Base-by-base conservation (phyloP, 2,888 invertebrate species). In the Chaitophorus viminalis region DNA sequence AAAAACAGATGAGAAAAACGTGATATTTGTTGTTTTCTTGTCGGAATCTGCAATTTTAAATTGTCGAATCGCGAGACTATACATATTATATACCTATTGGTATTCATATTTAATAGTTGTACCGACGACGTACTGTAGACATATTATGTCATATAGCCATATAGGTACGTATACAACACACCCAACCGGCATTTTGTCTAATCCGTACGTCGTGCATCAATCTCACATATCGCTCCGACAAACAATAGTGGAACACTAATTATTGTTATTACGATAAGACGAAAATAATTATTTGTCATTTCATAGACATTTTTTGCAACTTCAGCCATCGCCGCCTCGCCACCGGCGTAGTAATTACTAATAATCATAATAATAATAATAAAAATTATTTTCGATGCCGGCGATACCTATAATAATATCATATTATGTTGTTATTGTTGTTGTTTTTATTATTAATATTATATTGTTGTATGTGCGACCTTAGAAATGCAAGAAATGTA, bases 251-350 rank as follows among this genome's bases (percentile, higher is more conserved):
- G 2, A 68, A n/a, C 4, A 68, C 11, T 29, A 21, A 68, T 29
- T 68, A 68, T 68, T 29, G 68, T n/a, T 68, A n/a, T 8, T 29
- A n/a, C 25, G 11, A n/a, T 60, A 11, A 68, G 11, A 18, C 25
- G 68, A 29, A 29, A 29, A 68, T 29, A 68, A 68, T 68, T n/a
- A 68, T 68, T 68, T 68, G 68, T 68, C 68, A n/a, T 68, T 68
- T 68, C 68, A 3, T 29, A 1, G 11, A 14, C 29, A 29, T 68
- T 68, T 68, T 29, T 9, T 68, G 29, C 29, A 25, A 68, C 9
- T 29, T 29, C 68, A 68, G n/a, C 29, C 68, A 17, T 60, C 60
- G 60, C 25, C 25, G 21, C 0, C 17, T 21, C 60, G 60, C 60
- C 60, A 11, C 68, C 68, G 68, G n/a, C 68, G 29, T 68, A 29